Evolutionary conservation across 2,888 invertebrate genomes (phyloP), one percentile per base, ranked within the genome.

Genomic region (Coelopa pilipes): DNA sequence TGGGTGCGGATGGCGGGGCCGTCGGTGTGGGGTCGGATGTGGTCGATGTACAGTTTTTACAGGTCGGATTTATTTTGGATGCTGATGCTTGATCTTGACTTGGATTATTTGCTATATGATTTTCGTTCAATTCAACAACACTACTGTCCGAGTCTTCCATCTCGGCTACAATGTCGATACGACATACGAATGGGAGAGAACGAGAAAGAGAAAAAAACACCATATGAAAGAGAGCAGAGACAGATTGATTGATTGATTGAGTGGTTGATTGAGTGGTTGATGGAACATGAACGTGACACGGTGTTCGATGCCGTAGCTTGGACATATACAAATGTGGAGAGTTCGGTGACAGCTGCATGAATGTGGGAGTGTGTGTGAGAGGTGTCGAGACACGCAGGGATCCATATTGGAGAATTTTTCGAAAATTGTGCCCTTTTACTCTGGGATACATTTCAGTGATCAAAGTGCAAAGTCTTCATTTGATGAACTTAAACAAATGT

Each of bases 71-170:
- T 59, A 59, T 50, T 5, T 65, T 49, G 47, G 47, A 55, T 60
- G 82, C 76, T 74, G 66, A 67, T 75, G 81, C 74, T 72, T 80
- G 76, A 79, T 77, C 75, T 79, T 78, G 78, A 73, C 79, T 76
- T 73, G 78, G 78, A 75, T 80, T 79, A 75, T 80, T 76, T 70
- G 70, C 65, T 67, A 72, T 78, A 72, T 67, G 55, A 53, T 71
- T 80, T 82, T 82, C 83, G 84, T 82, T 85, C 84, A 83, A 81
- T 82, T 83, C 83, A 82, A 82, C 83, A 81, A 80, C 79, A 80
- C 80, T 80, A 84, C 81, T 81, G 79, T 84, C 85, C 86, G 85
- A 85, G 83, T 83, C 83, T 84, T 87, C 85, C 85, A 84, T 84
- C 83, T 88, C 86, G 84, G 84, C 85, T 85, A 85, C 80, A 85